Evolutionary conservation across 1,140 invertebrate genomes (phyloP), one percentile per base, ranked within the genome.

Genomic region (Drosophila athabasca): DNA sequence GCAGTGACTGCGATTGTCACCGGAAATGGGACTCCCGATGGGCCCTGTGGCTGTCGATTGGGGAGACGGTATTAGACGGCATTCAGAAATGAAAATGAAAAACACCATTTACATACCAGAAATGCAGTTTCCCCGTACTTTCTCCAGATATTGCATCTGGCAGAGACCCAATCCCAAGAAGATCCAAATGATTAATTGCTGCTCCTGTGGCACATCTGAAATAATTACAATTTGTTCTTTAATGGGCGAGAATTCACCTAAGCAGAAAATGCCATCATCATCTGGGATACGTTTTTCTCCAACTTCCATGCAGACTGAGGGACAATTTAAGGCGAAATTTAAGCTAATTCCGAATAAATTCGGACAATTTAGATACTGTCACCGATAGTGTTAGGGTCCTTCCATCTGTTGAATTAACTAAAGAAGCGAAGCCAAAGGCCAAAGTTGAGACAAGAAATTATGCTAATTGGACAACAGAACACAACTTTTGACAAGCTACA

Each of bases 151-250:
- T 24, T 5, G 1, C 22, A 24, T 24, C 22, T 2, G 22, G 22
- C 22, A 24, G 22, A 24, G 22, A 24, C 39, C 8, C 48, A 68
- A 67, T 67, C 51, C 62, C 43, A 31, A 26, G 22, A 22, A 62
- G 62, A 61, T 50, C 61, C 61, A 35, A 52, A 48, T 74, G 78
- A 82, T 82, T 82, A 81, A 81, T 77, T 60, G 44, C 51, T 55
- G 5, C 45, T 29, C 50, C 4, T 22, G 15, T 15, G 22, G 22
- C 3, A 55, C 48, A 57, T 62, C 70, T 73, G 54, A 62, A 65
- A 68, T 81, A 81, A 81, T 81, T 81, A 81, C 58, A 77, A 61
- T 77, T 73, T 67, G 77, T 80, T 81, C 76, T 82, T 77, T 82
- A 82, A 81, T 81, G 78, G 73, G 78, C 22, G 35, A 11, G 31